Evolutionary conservation across 2,888 invertebrate genomes (phyloP), one percentile per base, ranked within the genome.

Genomic region (Netelia virgata): DNA sequence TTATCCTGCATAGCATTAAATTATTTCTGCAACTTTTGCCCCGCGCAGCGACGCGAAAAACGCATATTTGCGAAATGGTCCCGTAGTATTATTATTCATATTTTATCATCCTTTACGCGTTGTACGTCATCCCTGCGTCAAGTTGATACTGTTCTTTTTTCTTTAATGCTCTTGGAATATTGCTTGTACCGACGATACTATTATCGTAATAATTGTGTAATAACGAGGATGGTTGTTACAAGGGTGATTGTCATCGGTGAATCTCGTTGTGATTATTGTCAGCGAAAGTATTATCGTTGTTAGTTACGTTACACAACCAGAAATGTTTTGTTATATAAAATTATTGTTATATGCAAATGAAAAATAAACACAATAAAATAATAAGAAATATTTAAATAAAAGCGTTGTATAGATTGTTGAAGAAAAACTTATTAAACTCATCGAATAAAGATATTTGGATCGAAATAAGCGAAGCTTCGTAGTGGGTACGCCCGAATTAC

Each of bases 1-100:
- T 70, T 28, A 14, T 47, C 47, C 50, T 64, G 50, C 63, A 43
- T 69, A 53, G 63, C 55, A 55, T 59, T 78, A 78, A 59, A 57
- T 78, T 55, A 73, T 73, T 72, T 64, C 57, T 47, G 20, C 63
- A 69, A 47, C 53, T 55, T 63, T 50, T 20, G 18, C 8, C 61
- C 14, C 11, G 61, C n/a, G 61, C 41, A 55, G 64, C 50, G 53
- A 18, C 61, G 69, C 16, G 63, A 23, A 69, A 75, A 53, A 63
- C 50, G 28, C 63, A 75, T 63, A 18, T 41, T 23, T 43, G 53
- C 20, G 36, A n/a, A 61, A 53, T 14, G 28, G 47, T 53, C 10
- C 28, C 69, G 50, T n/a, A 53, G 50, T 28, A 6, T 69, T 28
- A 6, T 69, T 53, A 69, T 23, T 8, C 50, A 8, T 55, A 16